Evolutionary conservation across 2,888 invertebrate species (phyloP), one percentile per base, ranked within the genome.

Genomic region (Eupsilia transversa): DNA sequence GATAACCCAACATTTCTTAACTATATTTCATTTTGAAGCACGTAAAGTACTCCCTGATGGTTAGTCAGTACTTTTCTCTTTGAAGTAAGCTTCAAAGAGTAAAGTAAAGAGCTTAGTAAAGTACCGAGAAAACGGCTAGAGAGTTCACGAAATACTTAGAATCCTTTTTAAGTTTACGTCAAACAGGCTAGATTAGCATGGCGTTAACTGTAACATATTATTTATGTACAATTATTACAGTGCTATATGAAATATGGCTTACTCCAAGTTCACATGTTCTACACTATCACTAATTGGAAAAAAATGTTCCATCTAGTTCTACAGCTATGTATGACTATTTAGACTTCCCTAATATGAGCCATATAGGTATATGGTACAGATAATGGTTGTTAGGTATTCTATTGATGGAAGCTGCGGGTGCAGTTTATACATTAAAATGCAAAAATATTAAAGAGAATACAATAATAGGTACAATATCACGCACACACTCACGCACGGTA

Each of bases 1-100:
- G 35, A n/a, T 60, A 54, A 35, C 10, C 33, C 35, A 72, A 70
- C 49, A 63, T 64, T 79, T 76, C 68, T 43, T 61, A 56, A 64
- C 60, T 60, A 72, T 71, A 67, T 72, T 79, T 61, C 46, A 43
- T 60, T 73, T 23, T 6, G 20, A 63, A 79, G 66, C 35, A 52
- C 61, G 33, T 52, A 20, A 71, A 78, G 52, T 61, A 54, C 60
- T 43, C 17, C 43, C 43, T 46, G 74, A 72, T 72, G 67, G 64
- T 68, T 64, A 64, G 12, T 4, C 3, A n/a, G 52, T 52, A 60
- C 46, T 66, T 71, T 65, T 30, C 60, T n/a, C 60, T 61, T 72
- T 82, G 54, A 49, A n/a, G n/a, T n/a, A n/a, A n/a, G n/a, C n/a
- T n/a, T n/a, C n/a, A n/a, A n/a, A n/a, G n/a, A n/a, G n/a, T n/a